Evolutionary conservation across 2,113 vertebrate species (phyloP), one percentile per base, ranked within the genome.

Genomic region (Pontoporia blainvillei): DNA sequence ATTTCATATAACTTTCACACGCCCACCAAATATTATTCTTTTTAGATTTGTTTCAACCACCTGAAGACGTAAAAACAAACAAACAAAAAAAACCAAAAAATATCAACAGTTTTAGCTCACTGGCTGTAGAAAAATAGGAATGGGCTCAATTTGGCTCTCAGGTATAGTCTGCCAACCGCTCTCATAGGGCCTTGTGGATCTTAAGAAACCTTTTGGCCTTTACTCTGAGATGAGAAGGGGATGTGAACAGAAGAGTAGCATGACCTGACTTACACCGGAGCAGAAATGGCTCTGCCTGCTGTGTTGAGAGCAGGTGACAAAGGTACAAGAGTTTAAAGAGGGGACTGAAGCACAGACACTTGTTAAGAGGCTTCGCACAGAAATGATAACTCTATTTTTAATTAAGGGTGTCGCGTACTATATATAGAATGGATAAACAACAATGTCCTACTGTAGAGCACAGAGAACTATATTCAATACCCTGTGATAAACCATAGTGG

Each of bases 161-260:
- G 90, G 61, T 15, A 2, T 25, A 14, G 7, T 14, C 18, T 21
- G 9, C 66, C 36, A 17, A 23, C 34, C n/a, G 9, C 54, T 18
- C 0, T 6, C 31, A 0, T 0, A 10, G 49, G n/a, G 31, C 6
- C 66, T 23, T 20, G 2, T 20, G 3, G 52, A 5, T 61, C 1
- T 3, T 4, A 67, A 71, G 52, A 39, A 75, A 85, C 12, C 25
- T 44, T 44, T 41, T 41, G 46, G 12, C 4, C 2, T 54, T 52
- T 8, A 2, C 7, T 67, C 52, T 3, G 8, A 23, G n/a, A 52
- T 20, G 9, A 25, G 5, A 57, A 86, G 46, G 17, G 21, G 31
- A n/a, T 3, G 2, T 44, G 39, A 41, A 57, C 36, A 25, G 27
- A 39, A 6, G 7, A 25, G 1, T 7, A 1, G 8, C 12, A 1